These are phyloP conservation scores for Pygoscelis adeliae DNA, from an alignment of 2,113 vertebrate genomes.

Conservation along the genomic window DNA sequence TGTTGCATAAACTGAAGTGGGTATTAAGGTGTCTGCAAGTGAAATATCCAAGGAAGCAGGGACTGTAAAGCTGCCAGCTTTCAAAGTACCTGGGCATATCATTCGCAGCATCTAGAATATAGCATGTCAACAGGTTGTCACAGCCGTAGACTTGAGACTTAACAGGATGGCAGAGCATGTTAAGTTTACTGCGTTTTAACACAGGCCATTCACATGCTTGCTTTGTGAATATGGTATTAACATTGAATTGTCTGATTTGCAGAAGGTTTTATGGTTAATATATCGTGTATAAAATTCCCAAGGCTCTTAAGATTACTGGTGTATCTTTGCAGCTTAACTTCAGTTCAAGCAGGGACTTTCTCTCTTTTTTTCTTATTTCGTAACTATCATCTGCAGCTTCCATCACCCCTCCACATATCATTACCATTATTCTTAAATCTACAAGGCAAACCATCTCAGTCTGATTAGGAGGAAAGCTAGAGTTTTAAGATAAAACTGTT, in stretches of 20 bases:
- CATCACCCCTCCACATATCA: background rate
- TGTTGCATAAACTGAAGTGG: background rate
- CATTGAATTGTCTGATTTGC: background rate
- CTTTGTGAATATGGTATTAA: background rate
- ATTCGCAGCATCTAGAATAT: background rate
- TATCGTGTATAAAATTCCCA: background rate
- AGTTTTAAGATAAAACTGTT: background rate
- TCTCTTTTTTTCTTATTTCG: background rate
- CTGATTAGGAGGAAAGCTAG: background rate
- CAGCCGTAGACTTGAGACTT: background rate
- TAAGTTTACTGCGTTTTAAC: background rate
- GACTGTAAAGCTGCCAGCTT: conserved; percentile 1
- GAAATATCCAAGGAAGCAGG: background rate
- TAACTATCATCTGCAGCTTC: background rate
- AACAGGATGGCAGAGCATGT: background rate
- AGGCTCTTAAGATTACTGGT: background rate
- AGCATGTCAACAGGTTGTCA: conserved; percentile 18
- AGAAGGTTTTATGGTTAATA: background rate
- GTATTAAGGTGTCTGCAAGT: background rate
- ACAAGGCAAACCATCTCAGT: background rate
- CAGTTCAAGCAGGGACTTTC: background rate
- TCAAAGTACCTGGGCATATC: background rate
- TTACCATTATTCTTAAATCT: background rate
- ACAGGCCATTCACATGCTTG: background rate
- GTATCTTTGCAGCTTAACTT: background rate